These are phyloP conservation scores for Chaenogobius annularis DNA, from an alignment of 2,113 vertebrate species.

Conservation along the genomic window DNA sequence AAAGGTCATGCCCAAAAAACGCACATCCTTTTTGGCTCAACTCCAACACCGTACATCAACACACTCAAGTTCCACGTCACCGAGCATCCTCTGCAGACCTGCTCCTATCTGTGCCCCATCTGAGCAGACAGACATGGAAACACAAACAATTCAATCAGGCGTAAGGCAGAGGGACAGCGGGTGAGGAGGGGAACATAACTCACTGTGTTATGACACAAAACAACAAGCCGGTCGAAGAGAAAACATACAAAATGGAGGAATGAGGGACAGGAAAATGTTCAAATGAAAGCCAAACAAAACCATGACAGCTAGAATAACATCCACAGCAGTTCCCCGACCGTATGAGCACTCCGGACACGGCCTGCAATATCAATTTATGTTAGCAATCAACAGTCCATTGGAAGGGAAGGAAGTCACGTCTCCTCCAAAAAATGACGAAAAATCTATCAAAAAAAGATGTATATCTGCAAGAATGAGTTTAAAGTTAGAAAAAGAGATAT, in stretches of 20 bases:
- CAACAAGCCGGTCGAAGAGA: slow-evolving; percentile 70
- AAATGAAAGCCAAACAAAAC: slow-evolving; percentile 78
- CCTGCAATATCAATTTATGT: slow-evolving; percentile 68
- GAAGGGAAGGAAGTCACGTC: slow-evolving; percentile 45
- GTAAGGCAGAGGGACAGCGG: slow-evolving; percentile 28
- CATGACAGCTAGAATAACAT: slow-evolving; percentile 75
- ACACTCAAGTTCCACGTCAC: slow-evolving; percentile 23
- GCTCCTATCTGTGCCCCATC: slow-evolving; percentile 31
- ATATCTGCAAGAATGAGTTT: not conserved
- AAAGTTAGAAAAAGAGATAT: not conserved
- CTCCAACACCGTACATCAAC: slow-evolving; percentile 17
- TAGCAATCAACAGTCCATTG: slow-evolving; percentile 61
- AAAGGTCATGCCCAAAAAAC: slow-evolving; percentile 15
- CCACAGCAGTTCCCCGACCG: slow-evolving; percentile 60
- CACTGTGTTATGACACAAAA: slow-evolving; percentile 80
- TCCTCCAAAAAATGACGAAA: slow-evolving; percentile 35
- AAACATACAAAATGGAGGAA: slow-evolving; percentile 77
- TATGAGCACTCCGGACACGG: slow-evolving; percentile 39
- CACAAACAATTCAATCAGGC: slow-evolving; percentile 60
- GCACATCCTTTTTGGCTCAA: slow-evolving; percentile 25
- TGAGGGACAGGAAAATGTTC: slow-evolving; percentile 74
- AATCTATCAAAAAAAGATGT: not conserved
- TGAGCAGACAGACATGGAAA: slow-evolving; percentile 51
- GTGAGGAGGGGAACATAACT: slow-evolving; percentile 48
- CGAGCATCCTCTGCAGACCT: slow-evolving; percentile 40